Base-by-base conservation (phyloP, 2,113 vertebrate genomes). In the Urocolius indicus region DNA sequence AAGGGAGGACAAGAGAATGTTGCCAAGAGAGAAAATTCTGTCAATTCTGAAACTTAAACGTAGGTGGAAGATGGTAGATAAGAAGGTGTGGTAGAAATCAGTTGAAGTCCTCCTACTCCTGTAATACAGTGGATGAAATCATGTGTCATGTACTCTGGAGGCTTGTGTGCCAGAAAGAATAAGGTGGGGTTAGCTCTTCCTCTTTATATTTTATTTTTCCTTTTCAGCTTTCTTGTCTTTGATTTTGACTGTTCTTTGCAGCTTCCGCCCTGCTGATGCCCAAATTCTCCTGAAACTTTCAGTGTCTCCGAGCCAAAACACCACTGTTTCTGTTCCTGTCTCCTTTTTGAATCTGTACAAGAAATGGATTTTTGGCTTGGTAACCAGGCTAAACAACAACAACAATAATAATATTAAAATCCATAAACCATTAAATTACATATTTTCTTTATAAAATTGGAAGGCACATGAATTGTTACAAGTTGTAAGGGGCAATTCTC, bases 51-150 rank as follows among this genome's bases (percentile, higher is more conserved):
- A 38, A 73, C 41, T 71, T 61, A 66, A 66, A 91, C 58, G 94
- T 97, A 79, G 92, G 91, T 93, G 96, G 90, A 92, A 96, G 88
- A 88, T 87, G 29, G 43, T 77, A 96, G 95, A 94, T 96, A 97
- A 94, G 49, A n/a, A 76, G 93, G 86, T 0, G 80, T 92, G 89
- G 86, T 76, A 80, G 86, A 92, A 90, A 92, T 96, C 59, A 57
- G 88, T 36, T 63, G 26, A 85, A 85, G 49, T 94, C 72, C 87
- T 94, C 87, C 87, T 92, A 88, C 87, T 95, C 84, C 71, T 0
- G 1, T 45, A 93, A 71, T 11, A 32, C 48, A 93, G 57, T 51
- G 52, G 85, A 86, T 88, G 85, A 95, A 93, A 91, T 90, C 26
- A 67, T 22, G 8, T 88, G 79, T 90, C 79, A 61, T 92, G 67